These are phyloP conservation scores for Pomatostomus ruficeps DNA, from an alignment of 2,113 vertebrate species.

Conservation along the genomic window DNA sequence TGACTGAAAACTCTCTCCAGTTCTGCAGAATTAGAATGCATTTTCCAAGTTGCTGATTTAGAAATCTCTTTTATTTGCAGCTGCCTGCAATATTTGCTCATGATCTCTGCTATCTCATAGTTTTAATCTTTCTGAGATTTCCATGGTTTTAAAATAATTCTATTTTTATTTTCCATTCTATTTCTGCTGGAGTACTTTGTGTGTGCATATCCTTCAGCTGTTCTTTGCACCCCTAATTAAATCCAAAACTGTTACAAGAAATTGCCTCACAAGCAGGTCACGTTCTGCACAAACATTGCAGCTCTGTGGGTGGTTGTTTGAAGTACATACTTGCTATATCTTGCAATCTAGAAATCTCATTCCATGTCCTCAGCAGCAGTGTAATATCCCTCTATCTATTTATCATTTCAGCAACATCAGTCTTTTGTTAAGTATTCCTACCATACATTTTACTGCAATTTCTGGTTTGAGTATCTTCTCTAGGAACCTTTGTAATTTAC, in stretches of 20 bases:
- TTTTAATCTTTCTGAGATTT: not conserved
- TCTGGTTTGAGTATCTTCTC: not conserved
- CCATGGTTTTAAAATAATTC: not conserved
- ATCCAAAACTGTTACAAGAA: not conserved
- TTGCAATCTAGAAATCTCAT: not conserved
- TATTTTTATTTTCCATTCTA: not conserved
- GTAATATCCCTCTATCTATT: not conserved
- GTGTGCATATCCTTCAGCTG: not conserved
- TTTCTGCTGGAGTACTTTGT: not conserved
- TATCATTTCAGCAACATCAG: not conserved
- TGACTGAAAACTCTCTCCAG: not conserved
- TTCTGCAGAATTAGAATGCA: not conserved
- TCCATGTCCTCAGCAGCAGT: not conserved
- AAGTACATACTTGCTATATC: not conserved
- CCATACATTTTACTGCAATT: not conserved
- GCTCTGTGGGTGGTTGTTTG: not conserved
- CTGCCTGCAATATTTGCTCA: not conserved
- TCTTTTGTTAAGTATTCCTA: not conserved
- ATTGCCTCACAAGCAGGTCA: not conserved
- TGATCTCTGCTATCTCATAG: not conserved
- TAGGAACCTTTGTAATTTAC: not conserved
- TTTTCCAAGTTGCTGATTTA: not conserved
- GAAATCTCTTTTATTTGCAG: not conserved
- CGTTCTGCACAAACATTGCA: not conserved
- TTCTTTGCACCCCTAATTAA: not conserved